These are phyloP conservation scores for Apaloderma vittatum DNA, from an alignment of 2,113 vertebrate species.

Conservation along the genomic window DNA sequence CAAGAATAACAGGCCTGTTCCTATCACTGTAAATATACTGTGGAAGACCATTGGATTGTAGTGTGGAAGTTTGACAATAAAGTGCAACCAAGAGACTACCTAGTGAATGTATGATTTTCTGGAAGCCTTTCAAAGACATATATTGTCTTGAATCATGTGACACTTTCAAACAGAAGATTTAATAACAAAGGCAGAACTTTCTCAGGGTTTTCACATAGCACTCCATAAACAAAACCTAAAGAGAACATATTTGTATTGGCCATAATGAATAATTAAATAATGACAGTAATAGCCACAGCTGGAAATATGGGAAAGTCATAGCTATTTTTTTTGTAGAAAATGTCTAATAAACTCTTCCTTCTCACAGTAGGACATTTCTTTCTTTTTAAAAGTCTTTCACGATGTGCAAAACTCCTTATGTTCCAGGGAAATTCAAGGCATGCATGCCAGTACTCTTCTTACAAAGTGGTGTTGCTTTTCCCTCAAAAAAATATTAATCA, in stretches of 20 bases:
- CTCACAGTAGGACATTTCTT: neutral
- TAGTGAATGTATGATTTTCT: neutral
- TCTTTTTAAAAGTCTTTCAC: neutral
- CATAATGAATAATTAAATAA: constrained; percentile 10
- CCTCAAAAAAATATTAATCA: neutral
- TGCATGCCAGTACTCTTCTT: neutral
- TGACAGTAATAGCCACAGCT: neutral
- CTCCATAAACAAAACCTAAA: neutral
- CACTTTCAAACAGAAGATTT: neutral
- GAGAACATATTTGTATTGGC: neutral
- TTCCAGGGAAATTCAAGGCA: neutral
- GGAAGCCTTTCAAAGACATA: neutral
- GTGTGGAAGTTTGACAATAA: neutral
- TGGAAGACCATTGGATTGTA: neutral
- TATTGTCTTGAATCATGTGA: neutral
- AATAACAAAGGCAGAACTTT: neutral
- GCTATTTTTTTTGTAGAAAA: neutral
- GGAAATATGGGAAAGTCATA: neutral
- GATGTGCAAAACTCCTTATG: neutral
- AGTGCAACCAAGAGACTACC: neutral
- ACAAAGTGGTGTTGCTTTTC: neutral
- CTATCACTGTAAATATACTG: neutral
- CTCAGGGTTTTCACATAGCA: neutral
- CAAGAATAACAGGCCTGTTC: neutral
- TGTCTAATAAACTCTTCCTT: neutral